Percentiles rank a stretch among this genome's conserved stretches.
phyloP scores from a whole-genome alignment of 2,797 vertebrate species.

The Tauraco hartlaubi region DNA sequence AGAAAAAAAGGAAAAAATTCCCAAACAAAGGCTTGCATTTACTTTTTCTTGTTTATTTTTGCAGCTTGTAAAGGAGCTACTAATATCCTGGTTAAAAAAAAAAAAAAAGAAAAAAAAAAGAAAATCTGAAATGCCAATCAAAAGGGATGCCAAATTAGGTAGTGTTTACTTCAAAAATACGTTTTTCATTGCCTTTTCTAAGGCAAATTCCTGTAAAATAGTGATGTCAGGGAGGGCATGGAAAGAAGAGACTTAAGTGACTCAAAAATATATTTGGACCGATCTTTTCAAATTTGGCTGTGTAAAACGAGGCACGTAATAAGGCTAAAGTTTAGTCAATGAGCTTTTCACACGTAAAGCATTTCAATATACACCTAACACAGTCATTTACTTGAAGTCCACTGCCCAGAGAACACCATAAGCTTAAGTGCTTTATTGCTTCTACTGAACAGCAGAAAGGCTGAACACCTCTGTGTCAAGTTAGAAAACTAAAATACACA shows the following conservation, averaged over 20 bases:
- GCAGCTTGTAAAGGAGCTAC: slow-evolving; percentile 72
- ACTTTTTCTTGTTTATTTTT: slow-evolving; percentile 76
- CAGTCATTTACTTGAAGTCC: background rate
- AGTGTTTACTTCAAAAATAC: slow-evolving; percentile 65
- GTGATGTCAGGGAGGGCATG: background rate
- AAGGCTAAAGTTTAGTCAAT: background rate
- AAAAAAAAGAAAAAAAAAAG: background rate
- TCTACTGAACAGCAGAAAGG: background rate
- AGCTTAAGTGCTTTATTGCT: background rate
- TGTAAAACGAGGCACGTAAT: background rate
- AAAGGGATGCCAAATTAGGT: slow-evolving; percentile 61
- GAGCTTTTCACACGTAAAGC: background rate
- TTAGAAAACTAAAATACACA: background rate
- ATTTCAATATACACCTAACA: background rate
- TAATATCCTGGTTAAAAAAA: slow-evolving; percentile 38
- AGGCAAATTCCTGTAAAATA: slow-evolving; percentile 31
- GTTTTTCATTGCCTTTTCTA: slow-evolving; percentile 3
- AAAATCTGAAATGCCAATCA: slow-evolving; percentile 74
- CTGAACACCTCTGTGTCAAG: background rate
- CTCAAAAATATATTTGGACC: slow-evolving; percentile 2
- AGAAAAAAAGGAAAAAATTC: slow-evolving; percentile 11
- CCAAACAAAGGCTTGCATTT: slow-evolving; percentile 72
- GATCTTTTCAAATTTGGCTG: background rate
- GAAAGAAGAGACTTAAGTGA: slow-evolving; percentile 19
- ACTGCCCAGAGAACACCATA: rapidly evolving